Evolutionary conservation across 2,113 vertebrate genomes (phyloP).

Genomic region (Pelodiscus sinensis): DNA sequence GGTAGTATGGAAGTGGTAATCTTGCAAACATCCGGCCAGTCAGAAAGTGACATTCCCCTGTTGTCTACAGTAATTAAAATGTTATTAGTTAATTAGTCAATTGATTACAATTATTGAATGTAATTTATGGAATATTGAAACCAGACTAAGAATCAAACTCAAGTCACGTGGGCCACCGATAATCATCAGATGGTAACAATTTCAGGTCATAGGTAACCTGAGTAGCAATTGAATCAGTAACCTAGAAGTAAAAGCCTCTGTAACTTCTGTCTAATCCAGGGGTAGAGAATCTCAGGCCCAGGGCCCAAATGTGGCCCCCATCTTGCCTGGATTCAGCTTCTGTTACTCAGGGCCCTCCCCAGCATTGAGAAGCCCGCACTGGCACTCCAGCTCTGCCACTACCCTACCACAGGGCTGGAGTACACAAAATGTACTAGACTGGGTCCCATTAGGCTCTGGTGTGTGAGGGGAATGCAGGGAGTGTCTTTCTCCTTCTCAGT

Average conservation of each 20-base stretch:
- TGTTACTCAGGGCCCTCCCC: no score
- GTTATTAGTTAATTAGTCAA: not conserved
- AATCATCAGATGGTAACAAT: not conserved
- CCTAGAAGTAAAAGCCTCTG: not conserved
- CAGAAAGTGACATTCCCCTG: not conserved
- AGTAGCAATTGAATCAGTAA: not conserved
- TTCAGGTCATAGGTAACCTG: not conserved
- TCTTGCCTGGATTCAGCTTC: no score
- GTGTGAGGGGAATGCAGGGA: no score
- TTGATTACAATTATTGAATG: not conserved
- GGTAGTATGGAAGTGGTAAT: not conserved
- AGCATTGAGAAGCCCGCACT: no score
- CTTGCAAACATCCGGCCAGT: not conserved
- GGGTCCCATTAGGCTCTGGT: no score
- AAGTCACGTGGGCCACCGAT: not conserved
- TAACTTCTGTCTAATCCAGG: not conserved
- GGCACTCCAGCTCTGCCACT: no score
- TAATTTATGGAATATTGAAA: not conserved
- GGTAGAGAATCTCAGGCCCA: no score
- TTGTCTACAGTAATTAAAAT: slow-evolving; percentile 10
- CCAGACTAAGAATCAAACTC: not conserved
- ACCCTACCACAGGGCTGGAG: no score
- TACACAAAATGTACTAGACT: no score
- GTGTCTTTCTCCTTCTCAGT: no score
- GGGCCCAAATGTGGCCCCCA: no score